Percentiles rank a stretch among this genome's conserved stretches.
Evolutionary conservation across 2,888 invertebrate genomes (phyloP).

Genomic region (Drosophila macrospina): DNA sequence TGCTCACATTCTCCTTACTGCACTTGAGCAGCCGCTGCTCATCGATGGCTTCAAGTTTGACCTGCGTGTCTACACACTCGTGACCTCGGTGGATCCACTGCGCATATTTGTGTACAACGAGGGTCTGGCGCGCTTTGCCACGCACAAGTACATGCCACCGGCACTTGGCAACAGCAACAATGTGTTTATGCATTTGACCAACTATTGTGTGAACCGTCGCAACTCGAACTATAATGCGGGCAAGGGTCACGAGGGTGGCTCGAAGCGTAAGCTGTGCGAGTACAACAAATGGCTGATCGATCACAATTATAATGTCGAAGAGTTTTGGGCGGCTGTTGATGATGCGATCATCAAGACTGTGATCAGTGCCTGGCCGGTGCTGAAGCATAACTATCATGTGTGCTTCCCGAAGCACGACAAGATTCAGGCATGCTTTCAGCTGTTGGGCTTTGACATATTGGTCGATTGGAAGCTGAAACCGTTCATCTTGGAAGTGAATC

Average conservation of each 20-base stretch:
- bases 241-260: slow-evolving; percentile 90
- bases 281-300: slow-evolving; percentile 90
- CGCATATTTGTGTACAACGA: slow-evolving; percentile 96
- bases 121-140: slow-evolving; percentile 95
- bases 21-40: slow-evolving; percentile 93
- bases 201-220: slow-evolving; percentile 96
- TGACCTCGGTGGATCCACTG: slow-evolving; percentile 95
- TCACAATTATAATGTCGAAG: slow-evolving; percentile 90
- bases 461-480: slow-evolving; percentile 94
- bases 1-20: background rate
- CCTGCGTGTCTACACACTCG: slow-evolving; percentile 93
- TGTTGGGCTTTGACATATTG: slow-evolving; percentile 95
- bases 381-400: slow-evolving; percentile 94
- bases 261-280: slow-evolving; percentile 93
- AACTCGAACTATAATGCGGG: slow-evolving; percentile 94
- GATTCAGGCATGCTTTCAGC: slow-evolving; percentile 94
- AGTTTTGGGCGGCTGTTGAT: slow-evolving; percentile 93
- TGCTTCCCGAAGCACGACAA: slow-evolving; percentile 95
- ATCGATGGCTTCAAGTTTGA: slow-evolving; percentile 97
- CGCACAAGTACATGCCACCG: slow-evolving; percentile 93
- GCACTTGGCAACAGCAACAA: slow-evolving; percentile 92
- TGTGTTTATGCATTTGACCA: slow-evolving; percentile 97
- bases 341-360: slow-evolving; percentile 96
- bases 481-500: slow-evolving; percentile 95
- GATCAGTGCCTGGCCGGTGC: slow-evolving; percentile 93